A percentile compares a stretch with the other conserved stretches of the same genome.
Evolutionary conservation across 2,888 invertebrate species (phyloP).

Genomic region (Dioctria linearis): DNA sequence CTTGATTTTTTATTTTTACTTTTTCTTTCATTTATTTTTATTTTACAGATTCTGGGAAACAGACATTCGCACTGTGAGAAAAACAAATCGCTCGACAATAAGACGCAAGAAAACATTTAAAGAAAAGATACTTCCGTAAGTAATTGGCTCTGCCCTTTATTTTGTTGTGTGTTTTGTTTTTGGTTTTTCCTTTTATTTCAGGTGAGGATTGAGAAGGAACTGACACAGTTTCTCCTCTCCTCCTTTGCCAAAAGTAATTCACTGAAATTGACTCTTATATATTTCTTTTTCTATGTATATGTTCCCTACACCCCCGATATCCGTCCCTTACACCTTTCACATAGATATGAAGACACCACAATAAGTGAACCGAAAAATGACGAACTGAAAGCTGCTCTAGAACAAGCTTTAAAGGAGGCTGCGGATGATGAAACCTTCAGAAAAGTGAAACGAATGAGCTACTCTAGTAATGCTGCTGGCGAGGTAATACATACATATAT

Average conservation of each 20-base stretch:
- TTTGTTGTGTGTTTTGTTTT: not conserved
- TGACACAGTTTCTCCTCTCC: not conserved
- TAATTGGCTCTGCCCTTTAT: slow-evolving; percentile 38
- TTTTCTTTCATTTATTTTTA: not conserved
- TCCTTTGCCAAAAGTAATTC: not conserved
- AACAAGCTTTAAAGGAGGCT: slow-evolving; percentile 79
- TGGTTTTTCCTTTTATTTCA: not conserved
- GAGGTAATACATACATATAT: slow-evolving; percentile 72
- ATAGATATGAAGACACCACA: slow-evolving; percentile 62
- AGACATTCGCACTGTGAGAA: slow-evolving; percentile 82
- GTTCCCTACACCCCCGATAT: slow-evolving; percentile 22
- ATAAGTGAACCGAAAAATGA: slow-evolving; percentile 68
- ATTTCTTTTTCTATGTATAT: not conserved
- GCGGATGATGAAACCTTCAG: slow-evolving; percentile 79
- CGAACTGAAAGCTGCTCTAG: slow-evolving; percentile 75
- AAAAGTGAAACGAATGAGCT: slow-evolving; percentile 81
- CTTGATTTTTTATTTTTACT: no score
- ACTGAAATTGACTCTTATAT: not conserved
- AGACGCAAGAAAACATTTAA: slow-evolving; percentile 63
- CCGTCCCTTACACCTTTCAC: slow-evolving; percentile 53
- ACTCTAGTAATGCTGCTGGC: slow-evolving; percentile 79
- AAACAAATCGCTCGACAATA: slow-evolving; percentile 76
- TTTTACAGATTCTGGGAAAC: slow-evolving; percentile 81
- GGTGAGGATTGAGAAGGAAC: not conserved
- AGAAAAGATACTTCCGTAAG: slow-evolving; percentile 64